These are phyloP conservation scores for Tauraco hartlaubi DNA, from an alignment of 2,797 vertebrate genomes.

Conservation along the genomic window DNA sequence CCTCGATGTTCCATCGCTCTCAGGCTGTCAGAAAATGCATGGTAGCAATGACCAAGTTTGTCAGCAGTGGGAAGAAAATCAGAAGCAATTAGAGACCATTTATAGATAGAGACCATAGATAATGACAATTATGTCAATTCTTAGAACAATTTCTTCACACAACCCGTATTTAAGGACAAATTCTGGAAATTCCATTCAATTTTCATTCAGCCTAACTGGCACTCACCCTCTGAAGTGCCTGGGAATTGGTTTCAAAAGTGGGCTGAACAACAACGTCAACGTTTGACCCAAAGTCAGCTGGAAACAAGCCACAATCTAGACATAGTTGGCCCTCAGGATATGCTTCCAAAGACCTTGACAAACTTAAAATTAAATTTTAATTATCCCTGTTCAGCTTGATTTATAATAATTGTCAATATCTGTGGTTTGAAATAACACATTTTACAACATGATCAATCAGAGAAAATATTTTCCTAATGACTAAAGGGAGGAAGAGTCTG, in stretches of 20 bases:
- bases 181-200: background rate
- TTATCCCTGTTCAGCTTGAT: constrained; percentile 58
- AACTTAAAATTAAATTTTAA: constrained; percentile 65
- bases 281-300: constrained; percentile 59
- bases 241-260: constrained; percentile 30
- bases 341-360: constrained; percentile 39
- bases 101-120: too few relatives aligned
- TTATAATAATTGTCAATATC: constrained; percentile 72
- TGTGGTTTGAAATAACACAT: constrained; percentile 65
- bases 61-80: background rate
- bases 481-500: constrained; percentile 56
- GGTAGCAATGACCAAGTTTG: background rate
- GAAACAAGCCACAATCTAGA: constrained; percentile 53
- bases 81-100: background rate
- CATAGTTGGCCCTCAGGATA: constrained; percentile 10
- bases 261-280: background rate
- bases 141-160: background rate
- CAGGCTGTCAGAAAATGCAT: background rate
- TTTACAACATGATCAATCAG: constrained; percentile 57
- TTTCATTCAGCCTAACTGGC: background rate
- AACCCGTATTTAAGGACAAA: background rate
- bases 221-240: background rate
- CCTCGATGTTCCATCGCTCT: fast-evolving
- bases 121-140: background rate
- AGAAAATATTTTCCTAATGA: constrained; percentile 71